A percentile compares a stretch with the other conserved stretches of the same genome.
Conservation (phyloP, 1,140 invertebrate genomes). For the Anadara kagoshimensis region DNA sequence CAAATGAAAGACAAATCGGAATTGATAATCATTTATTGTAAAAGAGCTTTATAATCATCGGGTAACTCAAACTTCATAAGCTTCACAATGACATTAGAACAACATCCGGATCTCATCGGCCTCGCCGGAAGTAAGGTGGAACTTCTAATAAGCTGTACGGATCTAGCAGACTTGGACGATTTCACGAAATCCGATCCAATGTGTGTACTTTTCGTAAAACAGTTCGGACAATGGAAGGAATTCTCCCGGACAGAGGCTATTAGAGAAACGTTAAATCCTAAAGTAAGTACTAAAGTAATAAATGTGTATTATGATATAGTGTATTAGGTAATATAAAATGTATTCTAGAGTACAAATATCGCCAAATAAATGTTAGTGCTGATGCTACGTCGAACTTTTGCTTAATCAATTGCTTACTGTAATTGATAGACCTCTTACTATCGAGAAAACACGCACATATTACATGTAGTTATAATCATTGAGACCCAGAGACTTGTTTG, state of each 20-base stretch:
- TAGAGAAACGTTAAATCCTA: constrained; percentile 76
- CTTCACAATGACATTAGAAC: constrained; percentile 15
- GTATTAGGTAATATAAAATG: too few relatives aligned
- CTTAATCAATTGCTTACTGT: not conserved
- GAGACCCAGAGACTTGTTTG: too few relatives aligned
- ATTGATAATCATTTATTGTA: too few relatives aligned
- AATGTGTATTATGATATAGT: too few relatives aligned
- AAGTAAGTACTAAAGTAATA: constrained; percentile 72
- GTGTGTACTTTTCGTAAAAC: constrained; percentile 76
- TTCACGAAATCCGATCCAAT: constrained; percentile 79
- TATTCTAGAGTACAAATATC: too few relatives aligned
- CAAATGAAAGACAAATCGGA: too few relatives aligned
- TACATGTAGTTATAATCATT: too few relatives aligned
- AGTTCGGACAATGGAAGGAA: constrained; percentile 77
- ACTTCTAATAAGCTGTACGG: constrained; percentile 66
- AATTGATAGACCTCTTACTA: not conserved
- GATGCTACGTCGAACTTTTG: not conserved
- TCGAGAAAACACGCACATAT: too few relatives aligned
- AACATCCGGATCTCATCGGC: constrained; percentile 6
- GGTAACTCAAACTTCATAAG: too few relatives aligned
- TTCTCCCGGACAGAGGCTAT: constrained; percentile 77
- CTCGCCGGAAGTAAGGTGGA: constrained; percentile 44
- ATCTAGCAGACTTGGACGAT: constrained; percentile 76
- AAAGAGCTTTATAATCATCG: too few relatives aligned
- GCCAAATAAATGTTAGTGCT: not conserved